Base-by-base conservation (phyloP, 2,888 invertebrate genomes). In the Gastrophysa polygoni region DNA sequence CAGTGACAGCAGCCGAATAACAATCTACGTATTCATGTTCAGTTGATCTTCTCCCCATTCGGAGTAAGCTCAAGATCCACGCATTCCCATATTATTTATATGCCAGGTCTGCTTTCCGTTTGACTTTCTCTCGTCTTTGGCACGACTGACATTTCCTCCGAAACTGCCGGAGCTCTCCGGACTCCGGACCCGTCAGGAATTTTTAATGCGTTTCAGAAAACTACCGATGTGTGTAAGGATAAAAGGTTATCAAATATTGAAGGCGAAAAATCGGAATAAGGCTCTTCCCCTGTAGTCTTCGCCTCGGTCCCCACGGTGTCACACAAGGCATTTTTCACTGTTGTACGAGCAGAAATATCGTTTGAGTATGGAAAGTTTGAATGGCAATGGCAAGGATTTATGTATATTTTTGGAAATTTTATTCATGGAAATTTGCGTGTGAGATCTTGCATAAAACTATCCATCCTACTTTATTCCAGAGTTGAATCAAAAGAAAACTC, bases 201-300 rank as follows among this genome's bases (percentile, higher is more conserved):
- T 66, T 66, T 64, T 64, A 66, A 66, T 66, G 66, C 54, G 47
- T 59, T 51, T 58, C 55, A 63, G 62, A 63, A 59, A 59, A 63
- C 55, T 50, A 59, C 62, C 56, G 59, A 70, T 61, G 64, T 64
- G 64, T 67, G 60, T 57, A 59, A 60, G 61, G 66, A 63, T 55
- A 52, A 67, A 57, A 63, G 61, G 59, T 64, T 61, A 66, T 64
- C 61, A 63, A 66, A 66, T 63, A 66, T 66, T 66, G 59, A 66
- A 59, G 58, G 59, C 56, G 57, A 58, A 64, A 61, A 63, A 47
- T 57, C 38, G 38, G 38, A 14, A 38, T 4, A n/a, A n/a, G 4
- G 29, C 29, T 11, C 6, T n/a, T 38, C 11, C 14, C 38, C n/a
- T 4, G n/a, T 4, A 11, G 3, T 11, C 14, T 2, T 10, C 14